Evolutionary conservation across 2,888 invertebrate genomes (phyloP).

Genomic region (Drosophila mettleri): DNA sequence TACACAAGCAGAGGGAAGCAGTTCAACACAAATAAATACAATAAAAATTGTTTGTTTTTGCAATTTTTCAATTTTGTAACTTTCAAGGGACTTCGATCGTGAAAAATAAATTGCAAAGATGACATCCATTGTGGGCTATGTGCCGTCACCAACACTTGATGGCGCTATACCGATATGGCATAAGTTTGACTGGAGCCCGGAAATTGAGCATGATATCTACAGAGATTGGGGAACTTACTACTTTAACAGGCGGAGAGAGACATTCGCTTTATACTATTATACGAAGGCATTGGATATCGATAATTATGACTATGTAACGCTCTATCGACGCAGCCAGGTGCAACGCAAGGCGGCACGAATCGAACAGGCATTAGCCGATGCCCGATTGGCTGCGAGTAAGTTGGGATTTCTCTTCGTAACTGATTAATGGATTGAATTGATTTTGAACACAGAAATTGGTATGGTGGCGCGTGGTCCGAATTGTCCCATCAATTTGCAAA

Average conservation of each 20-base stretch:
- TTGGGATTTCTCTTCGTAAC: no score
- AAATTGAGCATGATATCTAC: slow-evolving; percentile 81
- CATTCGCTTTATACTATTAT: slow-evolving; percentile 80
- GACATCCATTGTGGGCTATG: slow-evolving; percentile 61
- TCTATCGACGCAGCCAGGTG: slow-evolving; percentile 79
- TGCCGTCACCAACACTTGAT: slow-evolving; percentile 1
- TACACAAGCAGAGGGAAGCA: slow-evolving; percentile 1
- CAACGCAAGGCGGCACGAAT: slow-evolving; percentile 80
- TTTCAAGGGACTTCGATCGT: neutral
- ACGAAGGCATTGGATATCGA: slow-evolving; percentile 76
- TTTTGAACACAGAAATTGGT: slow-evolving; percentile 18
- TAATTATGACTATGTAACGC: slow-evolving; percentile 68
- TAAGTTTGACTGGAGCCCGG: slow-evolving; percentile 72
- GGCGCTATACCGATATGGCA: slow-evolving; percentile 61
- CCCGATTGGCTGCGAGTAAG: slow-evolving; percentile 74
- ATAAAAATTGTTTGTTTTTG: neutral
- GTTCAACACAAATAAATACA: neutral
- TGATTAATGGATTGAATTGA: neutral
- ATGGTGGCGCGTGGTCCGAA: slow-evolving; percentile 54
- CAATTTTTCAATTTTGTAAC: slow-evolving; percentile 6
- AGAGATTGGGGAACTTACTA: slow-evolving; percentile 83
- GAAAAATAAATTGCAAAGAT: slow-evolving; percentile 14
- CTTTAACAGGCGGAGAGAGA: slow-evolving; percentile 77
- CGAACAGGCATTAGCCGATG: slow-evolving; percentile 73
- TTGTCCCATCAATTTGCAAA: slow-evolving; percentile 79